A percentile compares a stretch with the other conserved stretches of the same genome.
Evolutionary conservation across 1,140 invertebrate species (phyloP).

Genomic region (Aphis craccivora): DNA sequence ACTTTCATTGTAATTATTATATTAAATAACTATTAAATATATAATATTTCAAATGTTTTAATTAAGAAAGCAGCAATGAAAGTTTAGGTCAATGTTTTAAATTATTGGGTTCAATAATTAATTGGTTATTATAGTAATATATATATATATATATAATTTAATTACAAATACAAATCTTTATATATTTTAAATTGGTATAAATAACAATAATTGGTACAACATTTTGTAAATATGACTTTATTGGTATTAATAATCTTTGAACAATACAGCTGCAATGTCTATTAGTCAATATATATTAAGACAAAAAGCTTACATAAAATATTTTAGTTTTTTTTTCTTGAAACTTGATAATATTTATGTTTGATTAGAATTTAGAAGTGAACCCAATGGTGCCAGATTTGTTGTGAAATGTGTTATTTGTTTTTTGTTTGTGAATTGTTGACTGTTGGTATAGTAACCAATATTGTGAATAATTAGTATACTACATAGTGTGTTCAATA

Average conservation of each 20-base stretch:
- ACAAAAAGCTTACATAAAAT: neutral
- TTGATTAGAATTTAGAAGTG: neutral
- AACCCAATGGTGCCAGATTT: neutral
- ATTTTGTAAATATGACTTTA: neutral
- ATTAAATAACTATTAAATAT: too few relatives aligned
- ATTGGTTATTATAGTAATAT: too few relatives aligned
- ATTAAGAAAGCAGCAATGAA: neutral
- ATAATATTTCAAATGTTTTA: too few relatives aligned
- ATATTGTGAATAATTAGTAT: neutral
- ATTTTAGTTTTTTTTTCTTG: neutral
- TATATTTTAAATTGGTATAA: too few relatives aligned
- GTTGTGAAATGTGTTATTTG: neutral
- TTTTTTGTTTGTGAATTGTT: neutral
- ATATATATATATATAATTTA: too few relatives aligned
- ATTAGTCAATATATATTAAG: neutral
- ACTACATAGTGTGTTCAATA: constrained; percentile 31
- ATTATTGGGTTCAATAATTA: neutral
- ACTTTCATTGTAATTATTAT: neutral
- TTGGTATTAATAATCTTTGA: too few relatives aligned
- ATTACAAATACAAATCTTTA: neutral
- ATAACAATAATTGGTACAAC: neutral
- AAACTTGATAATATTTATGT: neutral
- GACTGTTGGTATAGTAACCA: constrained; percentile 30
- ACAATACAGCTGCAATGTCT: too few relatives aligned
- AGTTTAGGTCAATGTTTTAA: neutral